phyloP scores from a whole-genome alignment of 64 coral and sea anemone species.

The Exaiptasia diaphana region DNA sequence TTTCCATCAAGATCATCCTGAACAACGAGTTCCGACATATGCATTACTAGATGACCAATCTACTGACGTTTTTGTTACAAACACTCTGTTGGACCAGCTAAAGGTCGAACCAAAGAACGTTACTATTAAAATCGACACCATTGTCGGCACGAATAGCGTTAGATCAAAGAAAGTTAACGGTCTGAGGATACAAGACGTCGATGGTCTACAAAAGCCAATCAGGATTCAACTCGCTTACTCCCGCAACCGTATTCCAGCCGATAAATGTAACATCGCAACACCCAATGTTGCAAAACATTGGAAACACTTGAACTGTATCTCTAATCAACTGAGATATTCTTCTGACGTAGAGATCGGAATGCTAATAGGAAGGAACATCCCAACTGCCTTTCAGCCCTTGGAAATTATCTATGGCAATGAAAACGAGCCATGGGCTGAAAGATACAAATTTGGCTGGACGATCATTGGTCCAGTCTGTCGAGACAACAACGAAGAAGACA shows the following conservation, averaged over 20 bases:
- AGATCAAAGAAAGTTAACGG: constrained; percentile 40
- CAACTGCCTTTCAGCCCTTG: constrained; percentile 25
- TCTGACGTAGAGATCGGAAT: constrained; percentile 31
- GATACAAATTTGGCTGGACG: constrained; percentile 53
- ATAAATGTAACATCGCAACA: constrained; percentile 10
- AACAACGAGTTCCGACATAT: constrained; percentile 46
- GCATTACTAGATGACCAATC: constrained; percentile 62
- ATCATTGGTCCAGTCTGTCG: constrained; percentile 38
- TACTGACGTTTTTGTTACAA: constrained; percentile 52
- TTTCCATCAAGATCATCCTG: constrained; percentile 21
- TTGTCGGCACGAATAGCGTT: constrained; percentile 19
- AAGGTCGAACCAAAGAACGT: neutral
- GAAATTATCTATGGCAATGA: constrained; percentile 5
- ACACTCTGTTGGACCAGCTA: constrained; percentile 22
- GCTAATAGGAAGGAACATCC: constrained; percentile 23
- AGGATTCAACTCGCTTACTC: constrained; percentile 32
- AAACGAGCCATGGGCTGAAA: constrained; percentile 46
- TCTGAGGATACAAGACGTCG: constrained; percentile 23
- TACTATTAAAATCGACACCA: constrained; percentile 31
- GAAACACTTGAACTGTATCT: constrained; percentile 15
- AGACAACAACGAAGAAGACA: constrained; percentile 3
- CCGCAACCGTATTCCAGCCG: constrained; percentile 31
- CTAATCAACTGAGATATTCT: neutral
- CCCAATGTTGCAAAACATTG: constrained; percentile 14
- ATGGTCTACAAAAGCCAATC: constrained; percentile 1